A percentile compares a stretch with the other conserved stretches of the same genome.
phyloP scores from a whole-genome alignment of 2,113 vertebrate species.

The Pipa parva region DNA sequence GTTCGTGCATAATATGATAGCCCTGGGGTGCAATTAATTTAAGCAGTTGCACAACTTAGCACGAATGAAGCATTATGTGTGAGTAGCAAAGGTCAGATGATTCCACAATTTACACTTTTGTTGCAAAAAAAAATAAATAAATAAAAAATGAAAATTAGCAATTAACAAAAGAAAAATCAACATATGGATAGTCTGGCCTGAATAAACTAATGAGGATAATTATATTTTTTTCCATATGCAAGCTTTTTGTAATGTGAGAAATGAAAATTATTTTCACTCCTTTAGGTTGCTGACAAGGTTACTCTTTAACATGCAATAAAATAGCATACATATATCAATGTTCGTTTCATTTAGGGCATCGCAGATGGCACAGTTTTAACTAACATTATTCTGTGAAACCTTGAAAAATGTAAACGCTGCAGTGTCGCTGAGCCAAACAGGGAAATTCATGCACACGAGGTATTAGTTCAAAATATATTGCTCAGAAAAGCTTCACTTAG shows the following conservation, averaged over 20 bases:
- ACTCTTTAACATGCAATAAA: neutral
- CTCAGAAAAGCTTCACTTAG: too few relatives aligned
- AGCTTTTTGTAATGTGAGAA: slow-evolving; percentile 32
- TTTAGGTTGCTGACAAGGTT: slow-evolving; percentile 17
- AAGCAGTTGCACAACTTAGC: slow-evolving; percentile 52
- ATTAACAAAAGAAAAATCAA: slow-evolving; percentile 55
- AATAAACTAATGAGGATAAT: slow-evolving; percentile 46
- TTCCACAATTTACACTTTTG: slow-evolving; percentile 54
- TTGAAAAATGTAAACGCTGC: too few relatives aligned
- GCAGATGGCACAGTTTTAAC: too few relatives aligned
- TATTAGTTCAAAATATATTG: too few relatives aligned
- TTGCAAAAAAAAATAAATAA: too few relatives aligned
- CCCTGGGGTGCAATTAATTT: slow-evolving; percentile 55
- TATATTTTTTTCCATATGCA: slow-evolving; percentile 46
- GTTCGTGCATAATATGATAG: slow-evolving; percentile 53
- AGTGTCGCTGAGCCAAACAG: too few relatives aligned
- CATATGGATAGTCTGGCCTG: slow-evolving; percentile 51
- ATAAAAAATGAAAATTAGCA: slow-evolving; percentile 49
- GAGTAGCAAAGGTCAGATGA: slow-evolving; percentile 49
- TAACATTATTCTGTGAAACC: too few relatives aligned
- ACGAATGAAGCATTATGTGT: slow-evolving; percentile 41
- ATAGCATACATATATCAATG: neutral
- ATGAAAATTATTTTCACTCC: slow-evolving; percentile 16
- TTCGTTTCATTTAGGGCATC: too few relatives aligned
- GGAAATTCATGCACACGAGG: too few relatives aligned